Evolutionary conservation across 2,888 invertebrate species (phyloP).

Genomic region (Parnassius smintheus): DNA sequence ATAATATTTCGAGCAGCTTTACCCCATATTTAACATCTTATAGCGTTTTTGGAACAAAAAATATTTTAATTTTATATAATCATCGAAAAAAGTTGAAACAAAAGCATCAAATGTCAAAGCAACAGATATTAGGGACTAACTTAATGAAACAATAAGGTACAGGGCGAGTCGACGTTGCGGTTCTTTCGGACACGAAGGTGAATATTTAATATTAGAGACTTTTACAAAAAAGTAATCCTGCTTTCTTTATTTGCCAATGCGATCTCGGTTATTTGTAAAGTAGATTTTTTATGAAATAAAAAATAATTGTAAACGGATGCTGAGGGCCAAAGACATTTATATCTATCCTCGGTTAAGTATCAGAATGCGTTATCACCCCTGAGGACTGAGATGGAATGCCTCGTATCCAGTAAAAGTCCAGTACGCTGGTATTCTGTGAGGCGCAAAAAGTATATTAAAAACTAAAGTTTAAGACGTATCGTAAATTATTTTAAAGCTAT

Average conservation of each 20-base stretch:
- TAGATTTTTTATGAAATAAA: no score
- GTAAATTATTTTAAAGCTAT: background rate
- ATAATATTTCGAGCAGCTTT: no score
- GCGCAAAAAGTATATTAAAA: background rate
- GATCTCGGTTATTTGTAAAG: background rate
- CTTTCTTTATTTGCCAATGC: slow-evolving; percentile 18
- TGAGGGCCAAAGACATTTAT: no score
- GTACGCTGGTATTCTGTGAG: no score
- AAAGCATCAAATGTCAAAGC: slow-evolving; percentile 61
- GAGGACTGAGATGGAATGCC: no score
- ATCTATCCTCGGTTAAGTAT: no score
- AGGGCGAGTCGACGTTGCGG: slow-evolving; percentile 37
- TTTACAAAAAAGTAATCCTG: slow-evolving; percentile 21
- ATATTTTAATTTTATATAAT: no score
- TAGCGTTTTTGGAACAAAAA: no score
- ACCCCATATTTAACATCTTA: no score
- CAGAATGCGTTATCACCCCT: no score
- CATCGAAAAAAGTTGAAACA: slow-evolving; percentile 54
- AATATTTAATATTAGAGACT: slow-evolving; percentile 33
- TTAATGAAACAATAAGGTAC: slow-evolving; percentile 57
- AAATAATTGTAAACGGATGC: no score
- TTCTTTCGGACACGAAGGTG: slow-evolving; percentile 36
- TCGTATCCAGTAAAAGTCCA: background rate
- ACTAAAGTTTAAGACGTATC: no score
- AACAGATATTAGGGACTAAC: slow-evolving; percentile 61